Evolutionary conservation across 2,113 vertebrate species (phyloP).

Genomic region (Periophthalmodon schlosseri): DNA sequence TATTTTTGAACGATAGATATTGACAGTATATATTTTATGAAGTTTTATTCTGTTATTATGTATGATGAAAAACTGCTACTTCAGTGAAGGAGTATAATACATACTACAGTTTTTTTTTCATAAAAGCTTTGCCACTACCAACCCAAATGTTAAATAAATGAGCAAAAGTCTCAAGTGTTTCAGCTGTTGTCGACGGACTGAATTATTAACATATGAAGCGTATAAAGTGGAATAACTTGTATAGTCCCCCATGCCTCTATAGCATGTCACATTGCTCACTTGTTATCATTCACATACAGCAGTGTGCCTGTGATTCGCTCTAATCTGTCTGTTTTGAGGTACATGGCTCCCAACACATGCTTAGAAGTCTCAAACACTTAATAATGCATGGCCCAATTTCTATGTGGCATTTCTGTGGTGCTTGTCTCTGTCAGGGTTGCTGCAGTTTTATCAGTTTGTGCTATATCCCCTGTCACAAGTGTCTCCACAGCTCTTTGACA

Average conservation of each 20-base stretch:
- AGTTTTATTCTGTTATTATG: constrained; percentile 11
- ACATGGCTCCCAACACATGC: constrained; percentile 44
- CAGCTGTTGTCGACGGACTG: constrained; percentile 14
- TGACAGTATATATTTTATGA: constrained; percentile 38
- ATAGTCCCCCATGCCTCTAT: background rate
- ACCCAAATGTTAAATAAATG: constrained; percentile 46
- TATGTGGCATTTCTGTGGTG: constrained; percentile 35
- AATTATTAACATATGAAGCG: constrained; percentile 20
- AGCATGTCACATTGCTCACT: background rate
- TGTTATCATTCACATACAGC: constrained; percentile 24
- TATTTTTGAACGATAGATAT: constrained; percentile 43
- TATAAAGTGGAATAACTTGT: background rate
- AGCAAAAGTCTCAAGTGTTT: constrained; percentile 15
- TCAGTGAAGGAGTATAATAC: background rate
- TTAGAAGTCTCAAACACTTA: constrained; percentile 47
- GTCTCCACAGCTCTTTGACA: constrained; percentile 38
- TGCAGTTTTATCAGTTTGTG: background rate
- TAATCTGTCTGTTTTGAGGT: constrained; percentile 42
- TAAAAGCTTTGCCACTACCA: background rate
- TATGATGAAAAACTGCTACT: background rate
- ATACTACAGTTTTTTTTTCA: background rate
- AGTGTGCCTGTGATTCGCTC: constrained; percentile 33
- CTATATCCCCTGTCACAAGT: constrained; percentile 25
- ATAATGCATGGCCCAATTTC: constrained; percentile 69
- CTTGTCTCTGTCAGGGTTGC: constrained; percentile 33